Conservation (phyloP, 2,113 vertebrate species). For the Hassar affinis region DNA sequence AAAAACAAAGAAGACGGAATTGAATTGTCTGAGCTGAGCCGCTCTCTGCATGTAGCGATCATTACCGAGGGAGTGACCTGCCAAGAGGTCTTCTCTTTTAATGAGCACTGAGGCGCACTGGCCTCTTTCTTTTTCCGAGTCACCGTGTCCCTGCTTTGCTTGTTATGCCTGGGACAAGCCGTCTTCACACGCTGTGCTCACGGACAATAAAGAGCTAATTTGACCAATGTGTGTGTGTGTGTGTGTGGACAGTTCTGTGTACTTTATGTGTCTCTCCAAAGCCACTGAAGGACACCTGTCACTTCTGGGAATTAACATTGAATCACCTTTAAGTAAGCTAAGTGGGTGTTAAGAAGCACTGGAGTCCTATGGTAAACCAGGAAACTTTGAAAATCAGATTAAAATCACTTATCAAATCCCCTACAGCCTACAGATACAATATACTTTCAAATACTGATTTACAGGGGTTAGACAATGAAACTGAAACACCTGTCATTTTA, state of each 20-base stretch:
- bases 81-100: constrained; percentile 67
- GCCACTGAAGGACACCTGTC: background rate
- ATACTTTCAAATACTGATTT: no score
- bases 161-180: background rate
- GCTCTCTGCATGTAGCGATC: constrained; percentile 66
- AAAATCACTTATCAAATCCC: background rate
- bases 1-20: constrained; percentile 70
- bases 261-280: constrained; percentile 4
- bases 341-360: constrained; percentile 30
- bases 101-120: constrained; percentile 66
- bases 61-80: constrained; percentile 62
- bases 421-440: no score
- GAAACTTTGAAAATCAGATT: background rate
- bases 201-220: constrained; percentile 11
- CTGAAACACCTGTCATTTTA: no score
- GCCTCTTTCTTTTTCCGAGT: constrained; percentile 20
- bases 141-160: background rate
- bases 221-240: background rate
- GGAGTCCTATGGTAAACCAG: background rate
- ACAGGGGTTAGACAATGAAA: no score
- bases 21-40: constrained; percentile 72
- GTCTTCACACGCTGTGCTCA: constrained; percentile 16
- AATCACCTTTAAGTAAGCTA: constrained; percentile 47
- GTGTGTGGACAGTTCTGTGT: background rate
- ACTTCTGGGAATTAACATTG: constrained; percentile 7